Base-by-base conservation (phyloP, 2,888 invertebrate species). In the Agonopterix arenella region DNA sequence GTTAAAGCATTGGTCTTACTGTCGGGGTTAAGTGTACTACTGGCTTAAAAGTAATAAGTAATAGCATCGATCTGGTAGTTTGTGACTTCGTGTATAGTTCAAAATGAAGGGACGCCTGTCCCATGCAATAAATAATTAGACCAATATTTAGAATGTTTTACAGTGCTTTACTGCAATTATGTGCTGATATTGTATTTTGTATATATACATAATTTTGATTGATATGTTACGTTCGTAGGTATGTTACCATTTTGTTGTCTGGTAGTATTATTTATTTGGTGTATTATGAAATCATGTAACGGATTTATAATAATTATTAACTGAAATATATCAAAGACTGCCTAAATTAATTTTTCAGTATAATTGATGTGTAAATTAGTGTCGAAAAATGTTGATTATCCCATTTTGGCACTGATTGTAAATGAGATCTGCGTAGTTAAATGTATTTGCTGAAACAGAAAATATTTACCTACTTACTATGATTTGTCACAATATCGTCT, bases 121-220 rank as follows among this genome's bases (percentile, higher is more conserved):
- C 77, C 73, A 67, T 61, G 88, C 88, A 88, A 89, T 88, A 88
- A 84, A 71, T 78, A 73, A 79, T 69, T 88, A 88, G 89, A 88
- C 88, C 89, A 88, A 89, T 88, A 82, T 84, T 84, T 88, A 88
- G 83, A 83, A 80, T 73, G 76, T 83, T 84, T 83, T 85, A 84
- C 80, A 84, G 73, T 80, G 84, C 81, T 85, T 85, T 80, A 79
- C 70, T 75, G 70, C 74, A 70, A 75, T 76, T 74, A 76, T 80
- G 78, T 77, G 82, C 82, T 80, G 82, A 77, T 80, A 76, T 78
- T 80, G 81, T 78, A 78, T 76, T 76, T 77, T 74, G 66, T 77
- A 77, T 71, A 70, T 75, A 73, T 63, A 70, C 68, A 72, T 66
- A 66, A 65, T 71, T 80, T 76, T 70, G 69, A 77, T 80, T 72